Percentiles rank a stretch among this genome's conserved stretches.
Evolutionary conservation across 37 sponge, comb jelly and placozoan species (phyloP).

Genomic region (Ephydatia muelleri): DNA sequence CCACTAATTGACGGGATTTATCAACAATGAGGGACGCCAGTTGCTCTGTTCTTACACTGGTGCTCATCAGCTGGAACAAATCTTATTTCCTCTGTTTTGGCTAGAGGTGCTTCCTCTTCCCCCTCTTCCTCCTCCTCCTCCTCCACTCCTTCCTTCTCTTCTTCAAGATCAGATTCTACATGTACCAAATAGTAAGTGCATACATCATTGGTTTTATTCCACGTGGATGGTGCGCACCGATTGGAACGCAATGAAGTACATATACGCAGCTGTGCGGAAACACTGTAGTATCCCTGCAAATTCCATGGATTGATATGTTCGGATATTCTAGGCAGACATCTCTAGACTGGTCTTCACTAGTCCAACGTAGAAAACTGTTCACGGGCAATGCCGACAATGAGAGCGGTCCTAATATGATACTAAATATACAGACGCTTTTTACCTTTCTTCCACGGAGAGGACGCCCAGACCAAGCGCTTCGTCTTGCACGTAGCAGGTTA

Average conservation of each 20-base stretch:
- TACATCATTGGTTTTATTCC: neutral
- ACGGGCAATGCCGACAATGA: neutral
- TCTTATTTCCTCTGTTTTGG: slow-evolving; percentile 28
- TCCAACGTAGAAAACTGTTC: slow-evolving; percentile 42
- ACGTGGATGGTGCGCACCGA: slow-evolving; percentile 6
- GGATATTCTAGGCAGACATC: slow-evolving; percentile 49
- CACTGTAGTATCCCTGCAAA: slow-evolving; percentile 49
- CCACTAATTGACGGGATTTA: slow-evolving; percentile 30
- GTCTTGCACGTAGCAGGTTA: slow-evolving; percentile 4
- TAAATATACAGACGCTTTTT: neutral
- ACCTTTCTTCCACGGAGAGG: slow-evolving; percentile 45
- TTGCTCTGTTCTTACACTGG: slow-evolving; percentile 42
- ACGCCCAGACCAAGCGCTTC: slow-evolving; percentile 32
- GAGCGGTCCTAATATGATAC: neutral
- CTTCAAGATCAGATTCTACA: neutral
- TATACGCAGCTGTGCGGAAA: slow-evolving; percentile 71
- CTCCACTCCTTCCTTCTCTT: slow-evolving; percentile 21
- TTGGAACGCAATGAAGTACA: slow-evolving; percentile 15
- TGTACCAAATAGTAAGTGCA: neutral
- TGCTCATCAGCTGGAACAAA: slow-evolving; percentile 37
- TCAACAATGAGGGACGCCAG: neutral
- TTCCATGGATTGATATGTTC: slow-evolving; percentile 59
- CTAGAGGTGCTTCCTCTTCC: neutral
- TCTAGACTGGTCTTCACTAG: neutral
- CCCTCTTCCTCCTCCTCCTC: slow-evolving; percentile 16